Evolutionary conservation across 2,113 vertebrate genomes (phyloP).

Genomic region (Parotia lawesii): DNA sequence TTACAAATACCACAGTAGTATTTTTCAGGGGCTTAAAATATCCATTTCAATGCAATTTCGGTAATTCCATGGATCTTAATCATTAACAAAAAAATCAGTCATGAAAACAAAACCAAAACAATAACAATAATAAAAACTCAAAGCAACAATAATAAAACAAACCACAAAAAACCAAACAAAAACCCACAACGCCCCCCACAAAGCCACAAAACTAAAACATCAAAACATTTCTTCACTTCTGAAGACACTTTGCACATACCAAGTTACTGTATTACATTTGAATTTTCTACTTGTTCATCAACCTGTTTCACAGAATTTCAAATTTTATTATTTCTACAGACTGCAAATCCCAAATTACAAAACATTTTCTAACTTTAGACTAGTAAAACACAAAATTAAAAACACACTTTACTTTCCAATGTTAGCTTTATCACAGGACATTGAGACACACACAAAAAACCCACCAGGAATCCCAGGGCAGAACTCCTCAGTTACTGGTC

Average conservation of each 20-base stretch:
- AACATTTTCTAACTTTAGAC: background rate
- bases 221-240: background rate
- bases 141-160: background rate
- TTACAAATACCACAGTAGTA: background rate
- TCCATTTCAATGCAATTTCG: background rate
- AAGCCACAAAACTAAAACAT: background rate
- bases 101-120: background rate
- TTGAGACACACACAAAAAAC: background rate
- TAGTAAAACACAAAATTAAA: background rate
- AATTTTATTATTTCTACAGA: background rate
- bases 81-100: background rate
- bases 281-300: background rate
- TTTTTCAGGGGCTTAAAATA: background rate
- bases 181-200: rapidly evolving
- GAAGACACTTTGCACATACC: background rate
- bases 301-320: background rate
- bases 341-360: background rate
- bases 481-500: background rate
- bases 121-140: background rate
- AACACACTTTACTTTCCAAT: background rate
- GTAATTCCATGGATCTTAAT: background rate
- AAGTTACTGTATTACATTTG: background rate
- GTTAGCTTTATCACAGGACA: background rate
- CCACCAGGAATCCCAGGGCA: background rate
- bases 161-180: background rate